Evolutionary conservation across 1,140 invertebrate genomes (phyloP).

Genomic region (Nephila pilipes): DNA sequence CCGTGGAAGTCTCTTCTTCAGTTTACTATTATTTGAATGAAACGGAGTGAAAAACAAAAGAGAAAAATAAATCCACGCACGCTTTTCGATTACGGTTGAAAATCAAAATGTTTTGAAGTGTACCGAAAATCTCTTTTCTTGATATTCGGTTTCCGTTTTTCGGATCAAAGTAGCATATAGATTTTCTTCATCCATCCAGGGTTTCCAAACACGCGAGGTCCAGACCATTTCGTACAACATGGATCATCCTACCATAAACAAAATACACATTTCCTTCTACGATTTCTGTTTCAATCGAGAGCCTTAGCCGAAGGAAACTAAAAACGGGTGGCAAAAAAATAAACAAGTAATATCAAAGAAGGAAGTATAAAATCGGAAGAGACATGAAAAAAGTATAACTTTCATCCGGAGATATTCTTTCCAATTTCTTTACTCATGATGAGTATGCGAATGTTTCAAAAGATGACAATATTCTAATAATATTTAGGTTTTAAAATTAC

Average conservation of each 20-base stretch:
- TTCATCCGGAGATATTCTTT: neutral
- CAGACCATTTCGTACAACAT: conserved; percentile 13
- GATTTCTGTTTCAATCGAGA: conserved; percentile 23
- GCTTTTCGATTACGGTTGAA: conserved; percentile 34
- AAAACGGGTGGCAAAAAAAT: too few relatives aligned
- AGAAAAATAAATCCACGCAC: conserved; percentile 13
- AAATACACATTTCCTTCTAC: neutral
- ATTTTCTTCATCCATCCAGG: conserved; percentile 17
- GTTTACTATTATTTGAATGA: conserved; percentile 20
- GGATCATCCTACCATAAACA: neutral
- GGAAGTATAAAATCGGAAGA: neutral
- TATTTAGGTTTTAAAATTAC: neutral
- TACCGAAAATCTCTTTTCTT: conserved; percentile 30
- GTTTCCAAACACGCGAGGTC: neutral
- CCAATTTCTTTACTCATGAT: neutral
- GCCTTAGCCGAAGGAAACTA: neutral
- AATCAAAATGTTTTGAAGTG: conserved; percentile 35
- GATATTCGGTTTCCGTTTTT: conserved; percentile 38
- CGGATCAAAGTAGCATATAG: conserved; percentile 34
- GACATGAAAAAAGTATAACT: neutral
- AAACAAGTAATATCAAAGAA: neutral
- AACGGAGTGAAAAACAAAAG: neutral
- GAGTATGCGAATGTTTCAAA: neutral
- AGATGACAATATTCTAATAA: neutral
- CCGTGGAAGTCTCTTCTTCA: neutral